These are phyloP conservation scores for Bostrychus sinensis DNA, from an alignment of 2,113 vertebrate genomes.

Conservation along the genomic window DNA sequence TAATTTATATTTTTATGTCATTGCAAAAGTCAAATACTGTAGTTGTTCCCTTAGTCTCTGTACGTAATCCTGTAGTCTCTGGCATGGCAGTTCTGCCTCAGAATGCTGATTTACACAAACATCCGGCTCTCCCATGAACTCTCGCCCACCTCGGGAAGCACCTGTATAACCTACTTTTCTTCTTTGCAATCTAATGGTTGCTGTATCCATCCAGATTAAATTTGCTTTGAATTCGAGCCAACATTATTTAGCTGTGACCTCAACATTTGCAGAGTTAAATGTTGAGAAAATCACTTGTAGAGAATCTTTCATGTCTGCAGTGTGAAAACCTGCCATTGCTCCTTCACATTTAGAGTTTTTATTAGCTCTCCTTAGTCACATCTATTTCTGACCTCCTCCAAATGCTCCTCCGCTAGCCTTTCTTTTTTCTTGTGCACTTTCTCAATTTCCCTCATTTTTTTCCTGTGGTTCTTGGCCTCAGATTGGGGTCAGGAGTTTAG, in stretches of 20 bases:
- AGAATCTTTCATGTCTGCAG: conserved; percentile 7
- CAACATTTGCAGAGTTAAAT: conserved; percentile 1
- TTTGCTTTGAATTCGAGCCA: neutral
- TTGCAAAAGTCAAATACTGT: conserved; percentile 8
- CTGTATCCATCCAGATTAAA: conserved; percentile 24
- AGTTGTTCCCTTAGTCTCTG: too few species aligned
- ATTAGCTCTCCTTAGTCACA: conserved; percentile 22
- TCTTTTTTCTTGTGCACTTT: conserved; percentile 17
- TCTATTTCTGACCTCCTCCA: conserved; percentile 34
- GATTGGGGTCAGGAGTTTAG: conserved; percentile 82
- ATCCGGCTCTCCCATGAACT: too few species aligned
- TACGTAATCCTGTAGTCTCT: too few species aligned
- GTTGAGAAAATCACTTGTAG: conserved; percentile 13
- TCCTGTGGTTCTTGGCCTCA: conserved; percentile 72
- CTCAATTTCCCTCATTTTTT: conserved; percentile 46
- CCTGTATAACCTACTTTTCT: neutral
- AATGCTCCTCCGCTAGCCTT: conserved; percentile 44
- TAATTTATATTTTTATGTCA: conserved; percentile 42
- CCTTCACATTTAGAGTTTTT: conserved; percentile 16
- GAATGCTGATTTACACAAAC: too few species aligned
- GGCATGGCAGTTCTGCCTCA: too few species aligned
- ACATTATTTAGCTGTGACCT: neutral
- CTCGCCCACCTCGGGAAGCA: too few species aligned
- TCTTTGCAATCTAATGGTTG: conserved; percentile 29
- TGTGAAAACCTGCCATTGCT: conserved; percentile 15